phyloP scores from a whole-genome alignment of 2,113 vertebrate species.

The Egretta garzetta region DNA sequence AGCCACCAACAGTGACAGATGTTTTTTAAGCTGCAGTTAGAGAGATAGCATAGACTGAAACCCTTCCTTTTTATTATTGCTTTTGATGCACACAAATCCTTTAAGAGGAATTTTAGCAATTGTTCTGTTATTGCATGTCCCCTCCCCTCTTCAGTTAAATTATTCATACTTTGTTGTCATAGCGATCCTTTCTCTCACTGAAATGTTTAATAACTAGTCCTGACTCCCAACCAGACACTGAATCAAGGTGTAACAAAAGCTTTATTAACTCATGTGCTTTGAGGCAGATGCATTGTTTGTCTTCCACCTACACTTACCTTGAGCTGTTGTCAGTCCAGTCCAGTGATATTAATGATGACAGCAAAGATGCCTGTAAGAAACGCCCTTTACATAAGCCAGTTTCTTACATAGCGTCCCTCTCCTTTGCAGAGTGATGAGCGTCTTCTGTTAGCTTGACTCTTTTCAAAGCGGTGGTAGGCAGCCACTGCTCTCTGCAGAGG shows the following conservation, averaged over 20 bases:
- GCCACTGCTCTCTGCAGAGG: neutral
- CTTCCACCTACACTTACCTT: neutral
- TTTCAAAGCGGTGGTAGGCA: neutral
- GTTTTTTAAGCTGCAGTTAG: constrained; percentile 43
- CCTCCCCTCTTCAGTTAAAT: constrained; percentile 58
- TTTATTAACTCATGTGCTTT: constrained; percentile 44
- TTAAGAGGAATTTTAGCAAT: constrained; percentile 66
- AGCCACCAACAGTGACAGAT: constrained; percentile 33
- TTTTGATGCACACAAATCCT: constrained; percentile 60
- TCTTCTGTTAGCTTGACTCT: neutral
- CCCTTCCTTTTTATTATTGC: constrained; percentile 44
- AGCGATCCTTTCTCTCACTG: constrained; percentile 48
- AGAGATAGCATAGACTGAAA: constrained; percentile 49
- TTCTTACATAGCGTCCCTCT: neutral
- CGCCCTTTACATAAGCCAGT: neutral
- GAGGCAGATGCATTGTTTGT: neutral
- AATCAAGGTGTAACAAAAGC: constrained; percentile 48
- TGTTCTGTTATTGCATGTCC: constrained; percentile 44
- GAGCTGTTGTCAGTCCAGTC: neutral
- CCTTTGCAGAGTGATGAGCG: neutral
- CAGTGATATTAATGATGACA: neutral
- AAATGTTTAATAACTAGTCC: constrained; percentile 72
- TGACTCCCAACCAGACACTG: constrained; percentile 43
- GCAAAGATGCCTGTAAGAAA: neutral
- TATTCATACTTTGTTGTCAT: constrained; percentile 72